Evolutionary conservation across 37 sponge, comb jelly and placozoan genomes (phyloP).

Genomic region (Cladorhizidae sp.): DNA sequence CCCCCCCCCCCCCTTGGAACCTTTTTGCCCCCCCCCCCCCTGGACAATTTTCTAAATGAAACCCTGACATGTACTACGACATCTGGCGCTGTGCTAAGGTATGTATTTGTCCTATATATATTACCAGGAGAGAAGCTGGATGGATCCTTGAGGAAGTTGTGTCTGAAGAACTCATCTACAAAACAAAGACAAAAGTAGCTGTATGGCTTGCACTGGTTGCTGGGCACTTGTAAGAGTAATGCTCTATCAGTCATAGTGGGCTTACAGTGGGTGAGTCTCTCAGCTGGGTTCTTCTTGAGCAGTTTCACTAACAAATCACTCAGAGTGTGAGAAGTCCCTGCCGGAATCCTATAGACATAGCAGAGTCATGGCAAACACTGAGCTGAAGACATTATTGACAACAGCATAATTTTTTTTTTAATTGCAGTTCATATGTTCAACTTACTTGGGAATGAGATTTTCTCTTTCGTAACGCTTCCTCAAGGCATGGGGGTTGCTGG

Average conservation of each 20-base stretch:
- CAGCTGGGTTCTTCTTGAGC: constrained; percentile 75
- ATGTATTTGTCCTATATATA: background rate
- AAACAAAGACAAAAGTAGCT: too few species aligned
- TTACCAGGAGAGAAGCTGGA: background rate
- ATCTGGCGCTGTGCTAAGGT: too few species aligned
- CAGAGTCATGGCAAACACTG: background rate
- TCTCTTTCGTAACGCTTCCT: constrained; percentile 70
- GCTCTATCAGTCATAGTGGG: too few species aligned
- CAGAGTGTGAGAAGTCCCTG: constrained; percentile 62
- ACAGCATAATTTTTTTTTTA: too few species aligned
- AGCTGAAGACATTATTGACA: background rate
- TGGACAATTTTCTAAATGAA: too few species aligned
- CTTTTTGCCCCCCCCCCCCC: too few species aligned
- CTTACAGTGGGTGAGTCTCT: constrained; percentile 67
- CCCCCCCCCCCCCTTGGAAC: too few species aligned
- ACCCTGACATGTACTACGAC: too few species aligned
- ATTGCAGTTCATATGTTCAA: too few species aligned
- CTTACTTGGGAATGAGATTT: constrained; percentile 64
- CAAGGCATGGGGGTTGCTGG: constrained; percentile 72
- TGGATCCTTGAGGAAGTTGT: constrained; percentile 38
- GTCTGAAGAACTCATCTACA: constrained; percentile 48
- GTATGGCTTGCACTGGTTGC: too few species aligned
- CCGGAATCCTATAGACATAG: constrained; percentile 54
- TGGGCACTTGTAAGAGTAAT: too few species aligned
- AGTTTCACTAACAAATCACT: constrained; percentile 58